Conservation (phyloP, 2,888 invertebrate species). For the Pyralis farinalis region DNA sequence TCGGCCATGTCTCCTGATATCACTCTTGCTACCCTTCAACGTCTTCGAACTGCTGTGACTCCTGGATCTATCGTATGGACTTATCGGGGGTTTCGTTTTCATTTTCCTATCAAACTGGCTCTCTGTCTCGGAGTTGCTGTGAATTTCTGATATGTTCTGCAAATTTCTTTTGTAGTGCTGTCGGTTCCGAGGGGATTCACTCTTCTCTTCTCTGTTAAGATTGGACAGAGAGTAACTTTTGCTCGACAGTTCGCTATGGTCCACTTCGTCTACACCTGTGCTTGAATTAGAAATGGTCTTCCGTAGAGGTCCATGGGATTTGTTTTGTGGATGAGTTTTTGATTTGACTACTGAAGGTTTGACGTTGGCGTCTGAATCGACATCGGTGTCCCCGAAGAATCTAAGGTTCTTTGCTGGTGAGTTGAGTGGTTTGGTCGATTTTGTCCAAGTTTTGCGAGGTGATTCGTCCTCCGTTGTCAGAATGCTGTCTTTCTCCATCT, state of each 20-base stretch:
- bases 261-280: slow-evolving; percentile 64
- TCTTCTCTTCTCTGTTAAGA: slow-evolving; percentile 53
- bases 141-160: slow-evolving; percentile 80
- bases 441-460: slow-evolving; percentile 55
- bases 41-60: slow-evolving; percentile 75
- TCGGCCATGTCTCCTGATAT: slow-evolving; percentile 32
- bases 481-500: slow-evolving; percentile 71
- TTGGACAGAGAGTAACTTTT: slow-evolving; percentile 71
- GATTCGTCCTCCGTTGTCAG: slow-evolving; percentile 82
- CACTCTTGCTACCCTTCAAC: slow-evolving; percentile 45
- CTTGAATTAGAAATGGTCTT: slow-evolving; percentile 71
- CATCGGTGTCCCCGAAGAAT: slow-evolving; percentile 92
- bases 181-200: slow-evolving; percentile 51
- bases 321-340: slow-evolving; percentile 44
- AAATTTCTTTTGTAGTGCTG: slow-evolving; percentile 71
- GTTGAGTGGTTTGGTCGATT: slow-evolving; percentile 47
- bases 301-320: slow-evolving; percentile 50
- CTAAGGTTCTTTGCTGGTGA: slow-evolving; percentile 86
- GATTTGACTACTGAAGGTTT: slow-evolving; percentile 49
- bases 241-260: slow-evolving; percentile 52
- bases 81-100: slow-evolving; percentile 62
- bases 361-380: slow-evolving; percentile 84
- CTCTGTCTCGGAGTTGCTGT: slow-evolving; percentile 66
- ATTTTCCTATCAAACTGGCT: slow-evolving; percentile 53
- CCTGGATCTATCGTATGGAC: slow-evolving; percentile 65